Evolutionary conservation across 2,797 vertebrate species (phyloP).

Genomic region (Alca torda): DNA sequence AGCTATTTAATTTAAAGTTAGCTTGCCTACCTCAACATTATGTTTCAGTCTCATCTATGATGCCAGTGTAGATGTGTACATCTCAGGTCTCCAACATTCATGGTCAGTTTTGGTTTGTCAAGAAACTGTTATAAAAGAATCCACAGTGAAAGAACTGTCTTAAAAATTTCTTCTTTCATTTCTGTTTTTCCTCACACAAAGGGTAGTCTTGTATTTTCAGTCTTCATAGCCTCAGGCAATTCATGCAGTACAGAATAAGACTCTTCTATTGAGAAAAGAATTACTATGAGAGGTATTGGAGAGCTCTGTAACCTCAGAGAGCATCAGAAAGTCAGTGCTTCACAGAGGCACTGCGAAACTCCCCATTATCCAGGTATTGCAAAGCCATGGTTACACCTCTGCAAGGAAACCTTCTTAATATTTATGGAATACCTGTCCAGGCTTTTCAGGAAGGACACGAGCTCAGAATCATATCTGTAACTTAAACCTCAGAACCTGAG

Average conservation of each 20-base stretch:
- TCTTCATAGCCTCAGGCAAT: slow-evolving; percentile 29
- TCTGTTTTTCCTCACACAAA: slow-evolving; percentile 18
- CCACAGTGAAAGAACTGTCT: slow-evolving; percentile 23
- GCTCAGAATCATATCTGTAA: not conserved
- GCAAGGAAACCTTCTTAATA: not conserved
- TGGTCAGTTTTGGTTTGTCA: slow-evolving; percentile 12
- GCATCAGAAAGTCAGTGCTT: not conserved
- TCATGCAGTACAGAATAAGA: not conserved
- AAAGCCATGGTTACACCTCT: not conserved
- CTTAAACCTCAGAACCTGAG: not conserved
- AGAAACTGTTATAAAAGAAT: not conserved
- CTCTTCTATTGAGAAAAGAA: slow-evolving; percentile 5
- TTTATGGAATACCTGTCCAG: not conserved
- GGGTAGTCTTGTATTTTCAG: slow-evolving; percentile 3
- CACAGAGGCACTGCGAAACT: not conserved
- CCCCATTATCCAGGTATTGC: not conserved
- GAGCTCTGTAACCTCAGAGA: slow-evolving; percentile 2
- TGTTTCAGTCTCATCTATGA: not conserved
- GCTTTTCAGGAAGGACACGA: not conserved
- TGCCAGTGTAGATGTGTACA: not conserved
- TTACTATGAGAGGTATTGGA: not conserved
- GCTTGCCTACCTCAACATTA: not conserved
- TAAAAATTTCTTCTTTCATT: slow-evolving; percentile 23
- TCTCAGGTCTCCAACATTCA: not conserved
- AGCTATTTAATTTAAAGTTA: not conserved